Evolutionary conservation across 2,888 invertebrate species (phyloP), one percentile per base, ranked within the genome.

Genomic region (Oeneis ivallda): DNA sequence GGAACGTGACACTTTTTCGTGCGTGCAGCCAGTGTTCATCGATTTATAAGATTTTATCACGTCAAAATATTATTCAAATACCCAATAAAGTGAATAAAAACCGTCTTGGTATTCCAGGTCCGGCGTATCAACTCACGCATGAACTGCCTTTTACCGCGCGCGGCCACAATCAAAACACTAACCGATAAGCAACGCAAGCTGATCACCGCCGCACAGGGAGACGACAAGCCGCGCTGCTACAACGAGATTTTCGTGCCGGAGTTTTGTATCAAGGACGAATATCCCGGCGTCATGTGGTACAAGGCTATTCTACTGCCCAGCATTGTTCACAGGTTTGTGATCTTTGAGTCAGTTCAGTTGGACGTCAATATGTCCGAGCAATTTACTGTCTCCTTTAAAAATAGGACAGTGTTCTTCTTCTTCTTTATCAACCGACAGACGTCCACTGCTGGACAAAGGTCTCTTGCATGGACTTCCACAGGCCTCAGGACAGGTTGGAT

Each of bases 241-340:
- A 86, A 91, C 0, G 95, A 96, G 72, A 93, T 95, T 65, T 93
- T 99, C 53, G 93, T 99, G 11, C 98, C 99, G 0, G 99, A 99
- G 85, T 92, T 98, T 70, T 97, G 98, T 79, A 93, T 94, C 34
- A 94, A 93, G 76, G 94, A 94, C 70, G 90, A 92, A 0, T 96
- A 94, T 79, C 96, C 96, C 0, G 93, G 95, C 17, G 89, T 95
- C 11, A 89, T 98, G 67, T 98, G 98, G 97, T 92, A 96, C 26
- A 98, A 98, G 84, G 95, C 96, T 0, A 94, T 94, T 1, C 93
- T 96, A 62, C 79, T 99, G 65, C 99, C 99, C 0, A 95, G 96
- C 19, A 93, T 98, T 65, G 79, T 99, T 39, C 96, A 97, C 79
- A 94, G 99, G 80, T 87, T 9, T n/a, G 41, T n/a, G 13, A 10